phyloP scores from a whole-genome alignment of 2,888 invertebrate species.

The Cynaeus angustus region DNA sequence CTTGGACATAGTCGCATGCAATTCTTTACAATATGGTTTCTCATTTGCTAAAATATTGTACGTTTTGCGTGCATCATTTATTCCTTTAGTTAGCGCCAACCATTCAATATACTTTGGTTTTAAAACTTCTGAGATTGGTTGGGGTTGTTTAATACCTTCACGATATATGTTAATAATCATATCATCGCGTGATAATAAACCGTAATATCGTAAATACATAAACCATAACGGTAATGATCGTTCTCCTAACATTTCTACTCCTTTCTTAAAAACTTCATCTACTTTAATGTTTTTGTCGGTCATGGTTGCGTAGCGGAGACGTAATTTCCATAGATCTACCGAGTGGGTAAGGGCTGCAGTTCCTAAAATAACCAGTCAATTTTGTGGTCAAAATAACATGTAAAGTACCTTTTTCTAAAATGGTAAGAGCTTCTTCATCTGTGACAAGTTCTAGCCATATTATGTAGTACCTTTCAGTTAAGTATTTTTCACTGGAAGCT shows the following conservation, averaged over 20 bases:
- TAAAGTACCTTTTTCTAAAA: slow-evolving; percentile 56
- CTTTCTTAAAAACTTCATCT: slow-evolving; percentile 62
- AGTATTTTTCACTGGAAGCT: slow-evolving; percentile 58
- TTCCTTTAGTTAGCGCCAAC: slow-evolving; percentile 69
- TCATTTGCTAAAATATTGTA: slow-evolving; percentile 75
- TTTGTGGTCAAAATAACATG: neutral
- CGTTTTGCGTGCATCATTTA: slow-evolving; percentile 76
- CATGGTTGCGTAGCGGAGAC: slow-evolving; percentile 71
- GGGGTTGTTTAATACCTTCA: slow-evolving; percentile 72
- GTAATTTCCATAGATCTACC: slow-evolving; percentile 73
- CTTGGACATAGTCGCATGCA: slow-evolving; percentile 69
- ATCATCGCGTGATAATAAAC: slow-evolving; percentile 65
- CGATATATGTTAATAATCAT: slow-evolving; percentile 70
- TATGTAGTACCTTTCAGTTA: slow-evolving; percentile 64
- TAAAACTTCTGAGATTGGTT: slow-evolving; percentile 72
- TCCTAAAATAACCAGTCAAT: slow-evolving; percentile 61
- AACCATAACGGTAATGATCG: slow-evolving; percentile 72
- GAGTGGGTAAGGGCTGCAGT: slow-evolving; percentile 71
- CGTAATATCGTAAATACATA: slow-evolving; percentile 68
- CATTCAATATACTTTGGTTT: slow-evolving; percentile 79
- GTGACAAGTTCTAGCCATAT: slow-evolving; percentile 63
- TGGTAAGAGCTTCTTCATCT: slow-evolving; percentile 56
- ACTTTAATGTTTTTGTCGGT: slow-evolving; percentile 69
- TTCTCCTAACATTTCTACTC: slow-evolving; percentile 67
- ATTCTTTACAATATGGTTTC: slow-evolving; percentile 64